Evolutionary conservation across 2,888 invertebrate genomes (phyloP), one percentile per base, ranked within the genome.

Genomic region (Drepanosiphum platanoidis): DNA sequence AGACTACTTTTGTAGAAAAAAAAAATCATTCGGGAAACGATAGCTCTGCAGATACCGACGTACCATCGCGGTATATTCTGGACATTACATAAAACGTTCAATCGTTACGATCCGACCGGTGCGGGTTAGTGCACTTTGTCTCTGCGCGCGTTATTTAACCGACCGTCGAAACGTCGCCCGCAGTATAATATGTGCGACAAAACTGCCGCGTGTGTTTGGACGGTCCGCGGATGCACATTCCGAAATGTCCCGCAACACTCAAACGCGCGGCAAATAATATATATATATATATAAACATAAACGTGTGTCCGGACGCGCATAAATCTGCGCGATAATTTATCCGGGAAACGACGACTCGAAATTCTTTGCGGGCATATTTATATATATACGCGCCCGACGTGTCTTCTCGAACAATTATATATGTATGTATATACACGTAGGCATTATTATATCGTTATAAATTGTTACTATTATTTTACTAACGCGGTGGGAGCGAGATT

Each of bases 221-320:
- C 32, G 36, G 22, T 18, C 70, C 18, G 58, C n/a, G n/a, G n/a
- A n/a, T 18, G n/a, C 71, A n/a, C 71, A 39, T 72, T 72, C 71
- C 71, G 39, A 72, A 70, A 30, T 27, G 61, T 30, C 27, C 27
- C 11, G 27, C 27, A 11, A 30, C 68, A 34, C 52, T 7, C 27
- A 9, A 8, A 11, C 11, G 18, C 46, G 46, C 18, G 18, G 15
- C 3, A 8, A 11, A 27, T 30, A 15, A 3, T 7, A n/a, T 61
- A 9, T 0, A 13, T 42, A 13, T 42, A 9, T 8, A 42, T 42
- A 9, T 42, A 9, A 1, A 9, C 18, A 1, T 11, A 27, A 2
- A 27, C 30, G 61, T 13, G 46, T 42, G 68, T 18, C 68, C 18
- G 68, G 34, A 68, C 68, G 68, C 68, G 22, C 68, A 22, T 32